Evolutionary conservation across 1,140 invertebrate species (phyloP), one percentile per base, ranked within the genome.

Genomic region (Battus philenor): DNA sequence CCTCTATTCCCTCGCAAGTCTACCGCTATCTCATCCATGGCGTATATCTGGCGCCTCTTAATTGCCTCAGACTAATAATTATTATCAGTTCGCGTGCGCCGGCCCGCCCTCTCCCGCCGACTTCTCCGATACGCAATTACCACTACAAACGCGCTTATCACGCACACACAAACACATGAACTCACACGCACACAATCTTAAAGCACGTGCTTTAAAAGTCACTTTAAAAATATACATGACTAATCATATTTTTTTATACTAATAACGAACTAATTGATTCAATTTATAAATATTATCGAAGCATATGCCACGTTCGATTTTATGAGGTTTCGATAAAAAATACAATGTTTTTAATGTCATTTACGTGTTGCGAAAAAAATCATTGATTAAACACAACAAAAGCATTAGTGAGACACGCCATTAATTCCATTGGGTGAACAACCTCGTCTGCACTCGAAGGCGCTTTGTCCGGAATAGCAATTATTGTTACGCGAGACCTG

Each of bases 1-100:
- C 57, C 54, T 68, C 55, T 47, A 54, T 57, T 44, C 41, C 49
- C 47, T 57, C 54, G 46, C 33, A 57, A 60, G 50, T 63, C 59
- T 54, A 47, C 57, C 55, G 59, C 59, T 78, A 72, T 78, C 69
- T 68, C 65, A 69, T 72, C 71, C 50, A 71, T 73, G 68, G 68
- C 75, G 65, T 70, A 72, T 74, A 72, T 74, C 63, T 81, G 79
- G 79, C 80, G 80, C 80, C 80, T 84, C 68, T 74, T 83, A 81
- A 81, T 81, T 75, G 74, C 77, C 62, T 51, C 61, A 77, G 66
- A 70, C 71, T 81, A 80, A 80, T 80, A 83, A 81, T 84, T 82
- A 75, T 72, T 77, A 80, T 81, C 77, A 75, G 75, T 75, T 72
- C 57, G 75, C 72, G 73, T 81, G 77, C 60, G 60, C 48, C 54